Evolutionary conservation across 2,888 invertebrate species (phyloP), one percentile per base, ranked within the genome.

Genomic region (Noctua fimbriata): DNA sequence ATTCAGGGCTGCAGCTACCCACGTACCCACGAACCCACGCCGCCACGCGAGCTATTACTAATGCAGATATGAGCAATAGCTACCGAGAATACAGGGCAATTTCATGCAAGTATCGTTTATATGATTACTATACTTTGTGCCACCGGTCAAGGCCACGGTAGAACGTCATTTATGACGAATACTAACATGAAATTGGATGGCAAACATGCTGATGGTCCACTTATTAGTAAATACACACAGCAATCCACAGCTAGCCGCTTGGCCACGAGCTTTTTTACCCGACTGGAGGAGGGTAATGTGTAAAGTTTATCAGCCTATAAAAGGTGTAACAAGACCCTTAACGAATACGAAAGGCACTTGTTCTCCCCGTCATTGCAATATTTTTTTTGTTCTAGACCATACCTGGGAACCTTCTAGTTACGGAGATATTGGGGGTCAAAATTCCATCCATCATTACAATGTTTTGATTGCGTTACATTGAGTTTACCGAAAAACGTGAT

Each of bases 51-150:
- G 3, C 1, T 32, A 24, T 75, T 67, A 76, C 49, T 75, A 60
- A 82, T 69, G 80, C 77, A 83, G 83, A 69, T 69, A 76, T 47
- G 58, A 77, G 18, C 67, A 60, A 66, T 28, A 44, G 1, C n/a
- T 82, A 58, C 47, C 67, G 21, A 76, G 83, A 76, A 69, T 1
- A 32, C 28, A 2, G 58, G 16, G 18, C 49, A 36, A 24, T 49
- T 63, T 36, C 44, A 77, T 83, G 69, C 77, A 55, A n/a, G 32
- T 16, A 6, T 28, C 2, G 52, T 55, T 73, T 41, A 41, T 49
- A 41, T 58, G 79, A 76, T 80, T 58, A 67, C 49, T 67, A 58
- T 10, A 67, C 32, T 18, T 36, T 21, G 69, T 55, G 44, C 24
- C 28, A 36, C 24, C 52, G 52, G 24, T 52, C 80, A 81, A 77